phyloP scores from a whole-genome alignment of 2,888 invertebrate species.

The Psylliodes chrysocephalus region DNA sequence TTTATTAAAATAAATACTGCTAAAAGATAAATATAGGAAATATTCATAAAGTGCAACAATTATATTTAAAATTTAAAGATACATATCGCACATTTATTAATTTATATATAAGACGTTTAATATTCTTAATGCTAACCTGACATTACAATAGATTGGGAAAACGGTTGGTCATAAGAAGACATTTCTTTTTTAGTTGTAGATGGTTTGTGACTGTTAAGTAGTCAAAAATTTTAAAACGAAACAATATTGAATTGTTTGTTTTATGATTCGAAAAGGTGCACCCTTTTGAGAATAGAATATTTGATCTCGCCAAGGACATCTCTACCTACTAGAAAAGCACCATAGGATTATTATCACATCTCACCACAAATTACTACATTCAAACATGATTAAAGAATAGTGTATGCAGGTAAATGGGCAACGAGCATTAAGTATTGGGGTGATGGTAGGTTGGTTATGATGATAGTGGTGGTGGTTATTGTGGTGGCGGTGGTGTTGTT shows the following conservation, averaged over 20 bases:
- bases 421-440: background rate
- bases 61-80: constrained; percentile 41
- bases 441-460: background rate
- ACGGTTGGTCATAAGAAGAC: constrained; percentile 40
- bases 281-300: constrained; percentile 38
- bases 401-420: constrained; percentile 31
- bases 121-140: constrained; percentile 40
- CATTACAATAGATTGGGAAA: constrained; percentile 39
- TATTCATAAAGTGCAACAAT: constrained; percentile 42
- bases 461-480: background rate
- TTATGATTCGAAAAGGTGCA: constrained; percentile 39
- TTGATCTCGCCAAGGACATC: constrained; percentile 43
- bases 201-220: constrained; percentile 30
- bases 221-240: constrained; percentile 27
- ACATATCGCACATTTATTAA: constrained; percentile 41
- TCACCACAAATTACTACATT: constrained; percentile 44
- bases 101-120: constrained; percentile 37
- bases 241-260: constrained; percentile 15
- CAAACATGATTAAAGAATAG: constrained; percentile 30
- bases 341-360: constrained; percentile 49
- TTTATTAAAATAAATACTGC: constrained; percentile 43
- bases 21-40: constrained; percentile 42
- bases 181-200: constrained; percentile 22
- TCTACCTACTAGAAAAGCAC: constrained; percentile 48
- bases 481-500: background rate